A percentile compares a stretch with the other conserved stretches of the same genome.
Evolutionary conservation across 2,797 vertebrate genomes (phyloP).

Genomic region (Numenius phaeopus): DNA sequence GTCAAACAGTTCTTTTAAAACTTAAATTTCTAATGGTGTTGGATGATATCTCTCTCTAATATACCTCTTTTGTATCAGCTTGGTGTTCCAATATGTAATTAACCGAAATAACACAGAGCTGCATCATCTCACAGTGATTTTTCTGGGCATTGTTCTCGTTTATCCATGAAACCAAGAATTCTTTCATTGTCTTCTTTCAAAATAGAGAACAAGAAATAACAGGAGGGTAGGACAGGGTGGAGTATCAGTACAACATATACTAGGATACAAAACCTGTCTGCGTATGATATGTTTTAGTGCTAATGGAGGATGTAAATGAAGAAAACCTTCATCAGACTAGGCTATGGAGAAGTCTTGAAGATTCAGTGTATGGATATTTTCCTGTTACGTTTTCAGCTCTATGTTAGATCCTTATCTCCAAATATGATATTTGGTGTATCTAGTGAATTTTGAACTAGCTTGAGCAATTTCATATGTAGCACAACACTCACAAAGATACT

Average conservation of each 20-base stretch:
- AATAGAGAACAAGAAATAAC: not conserved
- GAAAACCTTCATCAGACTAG: not conserved
- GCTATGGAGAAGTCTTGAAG: not conserved
- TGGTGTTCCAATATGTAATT: not conserved
- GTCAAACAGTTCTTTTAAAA: not conserved
- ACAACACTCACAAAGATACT: not conserved
- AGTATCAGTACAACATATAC: not conserved
- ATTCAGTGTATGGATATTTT: not conserved
- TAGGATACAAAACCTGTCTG: not conserved
- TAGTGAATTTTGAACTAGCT: not conserved
- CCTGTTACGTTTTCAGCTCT: not conserved
- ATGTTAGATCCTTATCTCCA: not conserved
- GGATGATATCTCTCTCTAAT: not conserved
- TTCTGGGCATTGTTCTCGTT: not conserved
- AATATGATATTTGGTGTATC: not conserved
- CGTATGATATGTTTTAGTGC: not conserved
- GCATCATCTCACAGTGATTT: not conserved
- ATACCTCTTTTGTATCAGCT: constrained; percentile 6
- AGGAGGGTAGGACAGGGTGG: not conserved
- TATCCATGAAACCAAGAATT: not conserved
- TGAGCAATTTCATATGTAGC: not conserved
- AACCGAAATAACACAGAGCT: not conserved
- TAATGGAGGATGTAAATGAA: not conserved
- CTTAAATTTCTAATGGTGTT: not conserved
- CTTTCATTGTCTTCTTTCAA: not conserved